A percentile compares a stretch with the other conserved stretches of the same genome.
Evolutionary conservation across 1,140 invertebrate species (phyloP).

Genomic region (Cataglyphis hispanica): DNA sequence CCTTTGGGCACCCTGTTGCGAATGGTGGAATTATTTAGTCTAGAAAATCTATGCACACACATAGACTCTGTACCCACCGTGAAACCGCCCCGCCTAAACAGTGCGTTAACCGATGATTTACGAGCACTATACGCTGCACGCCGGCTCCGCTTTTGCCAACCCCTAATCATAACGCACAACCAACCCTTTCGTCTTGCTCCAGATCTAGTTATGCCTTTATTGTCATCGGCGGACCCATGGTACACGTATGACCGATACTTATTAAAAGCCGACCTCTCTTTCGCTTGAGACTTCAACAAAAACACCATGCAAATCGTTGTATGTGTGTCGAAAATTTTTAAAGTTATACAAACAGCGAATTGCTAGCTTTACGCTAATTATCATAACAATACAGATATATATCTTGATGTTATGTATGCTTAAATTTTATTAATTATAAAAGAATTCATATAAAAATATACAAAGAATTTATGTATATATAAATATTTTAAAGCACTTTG

Average conservation of each 20-base stretch:
- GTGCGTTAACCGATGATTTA: constrained; percentile 86
- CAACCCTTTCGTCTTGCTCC: constrained; percentile 73
- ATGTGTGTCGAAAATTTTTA: constrained; percentile 4
- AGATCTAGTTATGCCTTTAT: constrained; percentile 76
- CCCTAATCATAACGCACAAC: constrained; percentile 60
- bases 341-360: constrained; percentile 34
- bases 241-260: constrained; percentile 56
- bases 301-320: constrained; percentile 31
- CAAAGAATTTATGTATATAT: neutral
- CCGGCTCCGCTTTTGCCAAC: constrained; percentile 57
- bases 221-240: constrained; percentile 54
- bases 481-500: neutral
- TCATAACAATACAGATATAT: constrained; percentile 24
- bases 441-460: neutral
- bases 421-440: neutral
- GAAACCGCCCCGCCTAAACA: constrained; percentile 87
- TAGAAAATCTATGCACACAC: constrained; percentile 80
- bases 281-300: constrained; percentile 14
- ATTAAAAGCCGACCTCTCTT: constrained; percentile 67
- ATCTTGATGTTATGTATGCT: constrained; percentile 4
- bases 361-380: constrained; percentile 19
- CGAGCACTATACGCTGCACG: constrained; percentile 72
- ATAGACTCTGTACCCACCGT: constrained; percentile 83
- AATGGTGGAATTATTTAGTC: constrained; percentile 86
- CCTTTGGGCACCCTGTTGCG: constrained; percentile 74